Conservation (phyloP, 35 echinoderm and acorn worm species). For the Patiria miniata region DNA sequence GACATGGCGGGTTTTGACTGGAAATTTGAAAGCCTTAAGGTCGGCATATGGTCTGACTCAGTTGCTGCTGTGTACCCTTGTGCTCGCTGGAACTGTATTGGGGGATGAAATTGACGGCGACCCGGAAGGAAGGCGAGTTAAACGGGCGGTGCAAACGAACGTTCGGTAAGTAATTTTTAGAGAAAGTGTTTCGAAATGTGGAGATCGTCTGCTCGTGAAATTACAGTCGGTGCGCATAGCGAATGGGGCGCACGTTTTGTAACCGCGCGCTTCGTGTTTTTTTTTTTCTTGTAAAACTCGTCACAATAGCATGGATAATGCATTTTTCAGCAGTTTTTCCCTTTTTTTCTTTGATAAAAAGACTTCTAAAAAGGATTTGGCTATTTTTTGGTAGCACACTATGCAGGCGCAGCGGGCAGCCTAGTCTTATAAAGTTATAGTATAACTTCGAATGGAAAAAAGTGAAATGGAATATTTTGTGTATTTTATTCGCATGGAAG, state of each 20-base stretch:
- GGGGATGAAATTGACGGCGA: not conserved
- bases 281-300: not conserved
- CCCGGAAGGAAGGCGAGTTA: not conserved
- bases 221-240: not conserved
- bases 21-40: no score
- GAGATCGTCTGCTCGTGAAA: not conserved
- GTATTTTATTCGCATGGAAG: no score
- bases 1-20: no score
- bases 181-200: no score
- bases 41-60: not conserved
- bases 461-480: no score
- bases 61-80: not conserved
- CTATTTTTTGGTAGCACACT: no score
- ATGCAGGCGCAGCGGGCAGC: no score
- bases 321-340: not conserved
- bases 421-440: no score
- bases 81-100: not conserved
- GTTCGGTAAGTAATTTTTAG: constrained; percentile 6
- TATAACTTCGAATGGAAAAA: no score
- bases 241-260: not conserved
- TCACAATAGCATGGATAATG: not conserved
- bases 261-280: not conserved
- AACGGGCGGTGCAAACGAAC: constrained; percentile 2
- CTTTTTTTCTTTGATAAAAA: not conserved
- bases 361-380: no score